Conservation (phyloP, 2,113 vertebrate species). For the Stigmatopora nigra region DNA sequence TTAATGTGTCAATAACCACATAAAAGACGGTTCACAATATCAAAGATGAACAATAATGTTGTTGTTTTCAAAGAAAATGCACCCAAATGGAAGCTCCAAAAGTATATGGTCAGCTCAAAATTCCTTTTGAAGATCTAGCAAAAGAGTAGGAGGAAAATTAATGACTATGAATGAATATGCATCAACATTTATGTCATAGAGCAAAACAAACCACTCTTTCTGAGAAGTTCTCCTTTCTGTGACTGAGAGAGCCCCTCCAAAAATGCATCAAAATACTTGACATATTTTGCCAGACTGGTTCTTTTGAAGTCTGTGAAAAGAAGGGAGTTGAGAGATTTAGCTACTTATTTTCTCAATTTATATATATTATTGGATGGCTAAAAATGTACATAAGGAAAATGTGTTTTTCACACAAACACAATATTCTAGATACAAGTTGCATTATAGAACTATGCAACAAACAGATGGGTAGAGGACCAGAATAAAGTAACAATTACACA, state of each 20-base stretch:
- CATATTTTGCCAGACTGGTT: slow-evolving; percentile 82
- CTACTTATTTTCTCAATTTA: not conserved
- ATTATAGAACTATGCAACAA: not conserved
- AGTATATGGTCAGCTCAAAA: slow-evolving; percentile 51
- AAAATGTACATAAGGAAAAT: not conserved
- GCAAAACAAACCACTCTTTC: slow-evolving; percentile 74
- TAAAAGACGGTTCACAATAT: not conserved
- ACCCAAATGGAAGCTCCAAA: not conserved
- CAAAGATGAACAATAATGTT: not conserved
- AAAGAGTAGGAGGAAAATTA: not conserved
- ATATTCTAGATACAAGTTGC: not conserved
- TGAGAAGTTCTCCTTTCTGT: slow-evolving; percentile 77
- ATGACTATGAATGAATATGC: not conserved
- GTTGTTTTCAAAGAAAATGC: not conserved
- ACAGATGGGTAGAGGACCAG: too few species aligned
- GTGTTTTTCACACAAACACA: not conserved
- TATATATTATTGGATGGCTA: not conserved
- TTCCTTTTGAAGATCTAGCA: slow-evolving; percentile 81
- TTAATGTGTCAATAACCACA: not conserved
- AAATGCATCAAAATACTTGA: slow-evolving; percentile 83
- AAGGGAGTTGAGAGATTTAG: not conserved
- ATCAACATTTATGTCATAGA: not conserved
- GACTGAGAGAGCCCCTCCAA: slow-evolving; percentile 77
- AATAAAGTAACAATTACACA: not conserved
- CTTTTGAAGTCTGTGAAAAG: slow-evolving; percentile 79